Evolutionary conservation across 2,113 vertebrate species (phyloP).

Genomic region (Mormoops blainvillei): DNA sequence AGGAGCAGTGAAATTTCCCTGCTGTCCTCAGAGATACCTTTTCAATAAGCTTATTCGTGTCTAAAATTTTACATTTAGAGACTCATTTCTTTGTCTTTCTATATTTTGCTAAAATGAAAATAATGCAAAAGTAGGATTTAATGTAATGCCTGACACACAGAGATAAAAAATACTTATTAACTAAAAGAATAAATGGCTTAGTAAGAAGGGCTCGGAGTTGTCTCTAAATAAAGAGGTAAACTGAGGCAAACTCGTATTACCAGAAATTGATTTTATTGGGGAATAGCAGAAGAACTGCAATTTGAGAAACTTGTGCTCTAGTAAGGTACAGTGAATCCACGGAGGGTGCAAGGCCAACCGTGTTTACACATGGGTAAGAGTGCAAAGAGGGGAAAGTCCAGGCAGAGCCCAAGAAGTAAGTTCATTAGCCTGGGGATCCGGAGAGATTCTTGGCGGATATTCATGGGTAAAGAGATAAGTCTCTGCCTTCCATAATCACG

Average conservation of each 20-base stretch:
- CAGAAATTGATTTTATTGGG: neutral
- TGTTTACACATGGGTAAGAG: neutral
- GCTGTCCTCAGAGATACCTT: neutral
- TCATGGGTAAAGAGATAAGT: neutral
- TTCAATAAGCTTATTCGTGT: neutral
- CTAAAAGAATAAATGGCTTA: neutral
- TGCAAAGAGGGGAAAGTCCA: neutral
- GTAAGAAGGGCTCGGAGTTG: neutral
- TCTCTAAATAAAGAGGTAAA: neutral
- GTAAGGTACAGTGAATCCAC: neutral
- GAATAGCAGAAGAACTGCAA: neutral
- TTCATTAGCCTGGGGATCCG: neutral
- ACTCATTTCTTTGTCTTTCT: neutral
- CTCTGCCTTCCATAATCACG: neutral
- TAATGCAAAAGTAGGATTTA: constrained; percentile 12
- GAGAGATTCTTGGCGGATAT: neutral
- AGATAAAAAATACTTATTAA: neutral
- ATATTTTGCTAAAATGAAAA: neutral
- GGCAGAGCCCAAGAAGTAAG: neutral
- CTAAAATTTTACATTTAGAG: neutral
- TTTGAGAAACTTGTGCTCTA: neutral
- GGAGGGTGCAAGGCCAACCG: neutral
- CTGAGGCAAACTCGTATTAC: neutral
- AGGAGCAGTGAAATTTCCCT: neutral
- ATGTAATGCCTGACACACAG: neutral